Conservation (phyloP, 1,140 invertebrate species). For the Lanistes nyassanus region DNA sequence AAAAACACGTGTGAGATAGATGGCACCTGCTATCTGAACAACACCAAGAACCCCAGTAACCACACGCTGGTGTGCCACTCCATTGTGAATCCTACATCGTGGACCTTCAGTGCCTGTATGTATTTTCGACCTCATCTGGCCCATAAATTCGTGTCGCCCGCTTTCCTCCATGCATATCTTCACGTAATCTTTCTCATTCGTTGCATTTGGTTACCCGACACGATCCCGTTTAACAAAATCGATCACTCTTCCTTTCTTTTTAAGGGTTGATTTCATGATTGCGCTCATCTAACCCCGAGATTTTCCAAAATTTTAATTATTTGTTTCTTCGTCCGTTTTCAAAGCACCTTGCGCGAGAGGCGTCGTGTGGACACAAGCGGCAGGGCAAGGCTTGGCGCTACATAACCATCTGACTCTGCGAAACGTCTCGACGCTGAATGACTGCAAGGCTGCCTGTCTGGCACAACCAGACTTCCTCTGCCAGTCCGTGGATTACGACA, state of each 20-base stretch:
- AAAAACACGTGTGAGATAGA: slow-evolving; percentile 48
- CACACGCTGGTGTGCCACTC: slow-evolving; percentile 42
- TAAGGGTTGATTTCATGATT: background rate
- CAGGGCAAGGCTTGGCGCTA: slow-evolving; percentile 36
- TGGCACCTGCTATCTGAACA: slow-evolving; percentile 40
- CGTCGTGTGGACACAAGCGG: slow-evolving; percentile 24
- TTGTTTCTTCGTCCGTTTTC: slow-evolving; percentile 11
- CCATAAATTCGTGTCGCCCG: too few species aligned
- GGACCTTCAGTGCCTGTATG: slow-evolving; percentile 36
- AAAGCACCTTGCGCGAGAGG: slow-evolving; percentile 28
- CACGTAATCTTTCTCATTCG: too few species aligned
- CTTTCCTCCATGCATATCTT: too few species aligned
- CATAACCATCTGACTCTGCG: slow-evolving; percentile 34
- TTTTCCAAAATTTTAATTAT: background rate
- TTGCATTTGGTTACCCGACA: too few species aligned
- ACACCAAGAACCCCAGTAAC: slow-evolving; percentile 39
- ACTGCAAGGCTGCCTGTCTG: slow-evolving; percentile 33
- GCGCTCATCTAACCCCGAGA: too few species aligned
- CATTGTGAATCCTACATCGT: slow-evolving; percentile 26
- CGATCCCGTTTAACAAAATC: background rate
- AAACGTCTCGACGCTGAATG: slow-evolving; percentile 22
- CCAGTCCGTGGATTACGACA: slow-evolving; percentile 42
- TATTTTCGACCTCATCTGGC: too few species aligned
- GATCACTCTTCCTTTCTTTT: background rate
- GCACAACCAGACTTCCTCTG: slow-evolving; percentile 37